Conservation (phyloP, 1,140 invertebrate species). For the Brachionus manjavacas region DNA sequence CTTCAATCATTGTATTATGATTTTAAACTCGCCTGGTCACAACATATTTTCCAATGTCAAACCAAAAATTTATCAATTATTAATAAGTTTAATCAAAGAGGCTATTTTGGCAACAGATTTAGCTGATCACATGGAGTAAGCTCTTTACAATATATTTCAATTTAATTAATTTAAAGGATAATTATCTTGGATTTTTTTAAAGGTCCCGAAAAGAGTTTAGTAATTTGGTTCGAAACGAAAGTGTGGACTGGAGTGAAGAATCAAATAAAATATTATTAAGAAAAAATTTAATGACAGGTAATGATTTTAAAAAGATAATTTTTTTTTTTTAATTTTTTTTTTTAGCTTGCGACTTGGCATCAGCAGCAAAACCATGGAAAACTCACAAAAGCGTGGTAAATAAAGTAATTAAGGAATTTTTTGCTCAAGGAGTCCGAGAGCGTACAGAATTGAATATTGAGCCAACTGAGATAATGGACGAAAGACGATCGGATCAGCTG, state of each 20-base stretch:
- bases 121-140: conserved; percentile 78
- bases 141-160: background rate
- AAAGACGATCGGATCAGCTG: conserved; percentile 85
- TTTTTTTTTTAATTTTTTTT: background rate
- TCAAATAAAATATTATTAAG: background rate
- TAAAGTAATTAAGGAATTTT: conserved; percentile 91
- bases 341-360: conserved; percentile 88
- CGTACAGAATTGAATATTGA: conserved; percentile 60
- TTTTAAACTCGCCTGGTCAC: conserved; percentile 69
- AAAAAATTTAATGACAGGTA: conserved; percentile 19
- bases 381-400: conserved; percentile 87
- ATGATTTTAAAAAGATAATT: background rate
- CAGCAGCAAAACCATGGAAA: conserved; percentile 90
- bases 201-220: conserved; percentile 75
- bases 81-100: conserved; percentile 66
- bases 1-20: conserved; percentile 96
- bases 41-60: conserved; percentile 14
- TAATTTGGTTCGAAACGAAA: conserved; percentile 74
- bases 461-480: conserved; percentile 67
- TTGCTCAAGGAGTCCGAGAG: conserved; percentile 83
- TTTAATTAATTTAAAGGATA: too few relatives aligned
- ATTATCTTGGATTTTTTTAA: too few relatives aligned
- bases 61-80: background rate
- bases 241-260: conserved; percentile 47
- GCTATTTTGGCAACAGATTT: conserved; percentile 89